A percentile compares a stretch with the other conserved stretches of the same genome.
Conservation (phyloP, 2,113 vertebrate species). For the Atrichornis clamosus region DNA sequence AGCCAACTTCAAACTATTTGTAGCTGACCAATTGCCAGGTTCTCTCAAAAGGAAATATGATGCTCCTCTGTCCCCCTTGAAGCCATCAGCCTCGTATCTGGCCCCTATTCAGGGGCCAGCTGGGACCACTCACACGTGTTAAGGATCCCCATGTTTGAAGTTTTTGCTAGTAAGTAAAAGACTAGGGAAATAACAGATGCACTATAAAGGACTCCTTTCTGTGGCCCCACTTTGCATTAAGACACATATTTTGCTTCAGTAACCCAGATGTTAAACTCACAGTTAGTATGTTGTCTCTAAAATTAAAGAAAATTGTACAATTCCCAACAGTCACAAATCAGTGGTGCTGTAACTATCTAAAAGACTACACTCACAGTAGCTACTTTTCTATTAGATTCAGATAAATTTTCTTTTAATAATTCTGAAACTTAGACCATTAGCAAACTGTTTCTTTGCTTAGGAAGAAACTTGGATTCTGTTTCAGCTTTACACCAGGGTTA, state of each 20-base stretch:
- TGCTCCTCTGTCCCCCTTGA: not conserved
- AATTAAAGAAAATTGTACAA: not conserved
- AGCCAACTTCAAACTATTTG: not conserved
- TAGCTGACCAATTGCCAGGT: not conserved
- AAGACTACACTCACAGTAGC: not conserved
- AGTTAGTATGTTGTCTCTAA: not conserved
- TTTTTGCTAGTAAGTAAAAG: not conserved
- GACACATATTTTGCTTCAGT: not conserved
- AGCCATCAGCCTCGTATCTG: rapidly evolving
- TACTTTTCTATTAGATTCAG: not conserved
- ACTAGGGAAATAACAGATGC: not conserved
- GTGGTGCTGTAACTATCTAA: not conserved
- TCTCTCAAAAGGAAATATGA: not conserved
- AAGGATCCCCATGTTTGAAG: not conserved
- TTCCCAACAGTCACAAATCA: not conserved
- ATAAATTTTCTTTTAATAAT: not conserved
- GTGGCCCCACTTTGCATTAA: not conserved
- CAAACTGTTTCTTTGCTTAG: not conserved
- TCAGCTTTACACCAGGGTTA: not conserved
- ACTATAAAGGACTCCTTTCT: not conserved
- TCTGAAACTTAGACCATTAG: not conserved
- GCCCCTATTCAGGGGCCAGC: not conserved
- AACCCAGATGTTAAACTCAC: rapidly evolving
- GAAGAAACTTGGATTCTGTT: not conserved
- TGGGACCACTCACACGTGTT: not conserved